A percentile compares a stretch with the other conserved stretches of the same genome.
These are phyloP conservation scores for Diarsia mendica DNA, from an alignment of 2,888 invertebrate genomes.

Conservation along the genomic window DNA sequence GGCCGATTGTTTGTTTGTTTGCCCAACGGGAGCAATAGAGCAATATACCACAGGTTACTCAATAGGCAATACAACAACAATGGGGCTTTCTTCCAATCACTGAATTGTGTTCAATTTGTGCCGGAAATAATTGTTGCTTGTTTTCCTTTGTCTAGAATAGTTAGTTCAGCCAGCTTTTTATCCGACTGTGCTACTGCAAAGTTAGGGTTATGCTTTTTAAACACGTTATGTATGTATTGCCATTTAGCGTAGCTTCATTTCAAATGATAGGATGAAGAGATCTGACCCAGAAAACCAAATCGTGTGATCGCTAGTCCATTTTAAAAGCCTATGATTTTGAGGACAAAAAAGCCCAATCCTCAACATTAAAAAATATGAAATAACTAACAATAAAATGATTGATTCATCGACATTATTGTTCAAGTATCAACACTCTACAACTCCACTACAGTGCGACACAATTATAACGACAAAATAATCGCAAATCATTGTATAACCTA, in stretches of 20 bases:
- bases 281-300: background rate
- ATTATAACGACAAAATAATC: conserved; percentile 59
- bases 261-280: background rate
- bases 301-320: background rate
- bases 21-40: conserved; percentile 35
- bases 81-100: conserved; percentile 55
- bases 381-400: conserved; percentile 9
- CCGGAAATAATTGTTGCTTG: conserved; percentile 40
- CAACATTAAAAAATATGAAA: background rate
- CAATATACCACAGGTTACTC: conserved; percentile 22
- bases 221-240: too few relatives aligned
- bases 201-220: background rate
- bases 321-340: background rate
- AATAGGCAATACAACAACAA: conserved; percentile 50
- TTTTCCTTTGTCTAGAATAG: conserved; percentile 33
- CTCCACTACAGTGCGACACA: conserved; percentile 14
- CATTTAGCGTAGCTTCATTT: background rate
- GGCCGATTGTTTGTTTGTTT: conserved; percentile 61
- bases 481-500: conserved; percentile 37
- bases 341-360: background rate
- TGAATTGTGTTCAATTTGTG: conserved; percentile 46
- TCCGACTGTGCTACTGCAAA: background rate
- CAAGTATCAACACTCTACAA: conserved; percentile 48
- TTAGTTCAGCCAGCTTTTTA: background rate
- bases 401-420: conserved; percentile 34